Conservation (phyloP, 2,888 invertebrate genomes). For the Hydraecia micacea region DNA sequence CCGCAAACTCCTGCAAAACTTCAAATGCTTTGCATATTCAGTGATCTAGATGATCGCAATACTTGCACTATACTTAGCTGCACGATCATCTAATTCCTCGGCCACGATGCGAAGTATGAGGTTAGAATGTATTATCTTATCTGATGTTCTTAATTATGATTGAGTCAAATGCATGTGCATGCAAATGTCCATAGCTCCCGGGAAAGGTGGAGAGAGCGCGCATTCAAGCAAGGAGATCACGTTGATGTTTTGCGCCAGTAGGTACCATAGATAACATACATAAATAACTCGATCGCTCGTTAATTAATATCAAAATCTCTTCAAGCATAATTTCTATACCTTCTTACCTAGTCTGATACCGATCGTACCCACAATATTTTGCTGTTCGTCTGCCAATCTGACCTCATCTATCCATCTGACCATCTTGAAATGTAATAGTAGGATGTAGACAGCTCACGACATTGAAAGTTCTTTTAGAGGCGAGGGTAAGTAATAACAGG, state of each 20-base stretch:
- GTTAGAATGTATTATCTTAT: constrained; percentile 77
- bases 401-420: background rate
- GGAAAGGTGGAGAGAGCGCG: constrained; percentile 86
- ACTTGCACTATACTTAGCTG: constrained; percentile 59
- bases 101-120: constrained; percentile 64
- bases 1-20: constrained; percentile 40
- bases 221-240: constrained; percentile 77
- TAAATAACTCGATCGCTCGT: constrained; percentile 56
- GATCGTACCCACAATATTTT: background rate
- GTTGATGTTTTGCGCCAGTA: constrained; percentile 75
- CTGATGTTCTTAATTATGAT: constrained; percentile 83
- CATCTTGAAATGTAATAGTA: constrained; percentile 16
- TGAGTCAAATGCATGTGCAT: constrained; percentile 79
- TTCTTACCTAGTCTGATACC: background rate
- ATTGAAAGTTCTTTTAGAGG: constrained; percentile 11
- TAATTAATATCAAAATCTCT: constrained; percentile 37
- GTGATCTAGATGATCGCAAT: constrained; percentile 72
- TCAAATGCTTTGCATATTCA: constrained; percentile 72
- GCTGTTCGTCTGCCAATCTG: background rate
- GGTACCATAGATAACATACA: constrained; percentile 70
- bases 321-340: background rate
- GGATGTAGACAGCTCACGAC: constrained; percentile 27
- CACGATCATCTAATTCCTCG: constrained; percentile 65
- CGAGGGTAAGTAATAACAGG: background rate
- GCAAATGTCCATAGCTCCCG: constrained; percentile 86